Conservation (phyloP, 2,888 invertebrate genomes). For the Tetrapedia diversipes region DNA sequence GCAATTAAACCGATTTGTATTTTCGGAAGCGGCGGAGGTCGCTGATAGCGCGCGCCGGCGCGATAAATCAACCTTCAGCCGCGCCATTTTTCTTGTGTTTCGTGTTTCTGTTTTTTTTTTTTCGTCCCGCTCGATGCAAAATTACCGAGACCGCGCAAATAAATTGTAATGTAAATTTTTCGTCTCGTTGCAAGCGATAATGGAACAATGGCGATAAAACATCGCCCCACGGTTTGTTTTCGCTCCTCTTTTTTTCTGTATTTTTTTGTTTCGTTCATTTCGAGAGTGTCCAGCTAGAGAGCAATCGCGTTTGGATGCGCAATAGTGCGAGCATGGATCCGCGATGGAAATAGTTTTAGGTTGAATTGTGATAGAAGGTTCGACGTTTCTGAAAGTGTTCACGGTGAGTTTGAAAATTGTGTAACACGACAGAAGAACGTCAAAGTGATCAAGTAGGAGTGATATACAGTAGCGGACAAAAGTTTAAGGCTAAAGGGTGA, state of each 20-base stretch:
- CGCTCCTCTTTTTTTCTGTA: not conserved
- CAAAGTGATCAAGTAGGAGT: no score
- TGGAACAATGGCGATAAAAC: constrained; percentile 31
- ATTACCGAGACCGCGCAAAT: constrained; percentile 28
- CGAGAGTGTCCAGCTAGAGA: no score
- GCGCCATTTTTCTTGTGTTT: constrained; percentile 4
- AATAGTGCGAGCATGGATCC: no score
- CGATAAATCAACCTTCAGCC: constrained; percentile 43
- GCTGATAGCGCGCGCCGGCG: constrained; percentile 33
- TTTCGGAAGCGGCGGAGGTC: constrained; percentile 53
- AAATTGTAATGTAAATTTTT: constrained; percentile 47
- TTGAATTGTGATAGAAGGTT: no score
- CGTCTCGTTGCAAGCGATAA: constrained; percentile 25
- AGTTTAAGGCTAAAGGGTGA: no score
- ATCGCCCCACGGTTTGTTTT: not conserved
- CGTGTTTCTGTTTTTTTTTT: not conserved
- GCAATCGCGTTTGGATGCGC: no score
- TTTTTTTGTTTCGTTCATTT: not conserved
- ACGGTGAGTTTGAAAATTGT: no score
- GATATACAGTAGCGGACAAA: no score
- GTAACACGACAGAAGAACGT: no score
- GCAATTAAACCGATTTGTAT: constrained; percentile 76
- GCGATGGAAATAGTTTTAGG: no score
- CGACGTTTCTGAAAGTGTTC: no score
- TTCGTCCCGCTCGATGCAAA: not conserved